Evolutionary conservation across 2,888 invertebrate species (phyloP).

Genomic region (Tanaodytes sp.): DNA sequence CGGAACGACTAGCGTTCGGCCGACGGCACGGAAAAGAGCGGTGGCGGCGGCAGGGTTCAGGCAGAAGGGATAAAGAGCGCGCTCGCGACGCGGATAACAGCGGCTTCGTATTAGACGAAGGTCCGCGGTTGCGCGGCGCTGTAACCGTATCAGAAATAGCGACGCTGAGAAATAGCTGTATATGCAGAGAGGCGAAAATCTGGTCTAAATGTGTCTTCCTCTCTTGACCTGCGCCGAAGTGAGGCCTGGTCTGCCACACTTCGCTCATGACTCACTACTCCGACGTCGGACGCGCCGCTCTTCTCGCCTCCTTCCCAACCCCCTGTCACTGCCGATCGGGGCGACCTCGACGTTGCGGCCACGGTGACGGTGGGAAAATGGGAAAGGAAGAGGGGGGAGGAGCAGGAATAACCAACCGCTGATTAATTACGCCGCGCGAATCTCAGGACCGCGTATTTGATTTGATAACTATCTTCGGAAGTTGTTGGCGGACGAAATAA

Average conservation of each 20-base stretch:
- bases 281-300: no score
- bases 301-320: slow-evolving; percentile 29
- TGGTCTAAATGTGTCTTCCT: slow-evolving; percentile 70
- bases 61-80: no score
- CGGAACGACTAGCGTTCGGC: no score
- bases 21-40: slow-evolving; percentile 14
- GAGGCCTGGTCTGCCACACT: slow-evolving; percentile 65
- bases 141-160: slow-evolving; percentile 54
- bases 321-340: slow-evolving; percentile 28
- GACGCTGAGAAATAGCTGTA: slow-evolving; percentile 48
- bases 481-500: no score
- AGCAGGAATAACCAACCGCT: no score
- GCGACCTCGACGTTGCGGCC: slow-evolving; percentile 3
- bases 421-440: no score
- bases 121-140: slow-evolving; percentile 40
- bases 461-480: no score
- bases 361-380: no score
- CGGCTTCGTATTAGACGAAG: slow-evolving; percentile 52
- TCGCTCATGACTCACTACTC: slow-evolving; percentile 68
- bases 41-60: slow-evolving; percentile 35
- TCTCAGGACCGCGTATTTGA: not conserved
- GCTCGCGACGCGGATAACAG: slow-evolving; percentile 37
- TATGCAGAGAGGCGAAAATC: slow-evolving; percentile 62
- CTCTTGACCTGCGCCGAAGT: slow-evolving; percentile 67
- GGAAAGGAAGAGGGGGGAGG: no score